phyloP scores from a whole-genome alignment of 2,113 vertebrate genomes.

The Stictonetta naevosa region DNA sequence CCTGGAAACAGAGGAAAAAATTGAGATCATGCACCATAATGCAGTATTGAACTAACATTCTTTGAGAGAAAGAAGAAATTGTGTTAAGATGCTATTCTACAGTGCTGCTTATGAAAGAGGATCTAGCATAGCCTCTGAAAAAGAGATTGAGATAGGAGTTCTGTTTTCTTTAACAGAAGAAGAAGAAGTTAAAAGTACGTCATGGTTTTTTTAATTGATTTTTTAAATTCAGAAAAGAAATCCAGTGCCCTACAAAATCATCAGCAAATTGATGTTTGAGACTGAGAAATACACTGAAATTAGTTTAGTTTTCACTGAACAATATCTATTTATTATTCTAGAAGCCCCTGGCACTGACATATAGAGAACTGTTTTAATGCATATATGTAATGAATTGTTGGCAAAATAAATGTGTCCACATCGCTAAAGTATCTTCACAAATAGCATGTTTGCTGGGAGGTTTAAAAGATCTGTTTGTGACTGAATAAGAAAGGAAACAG shows the following conservation, averaged over 20 bases:
- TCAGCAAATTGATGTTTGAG: background rate
- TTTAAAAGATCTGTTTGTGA: background rate
- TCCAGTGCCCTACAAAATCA: background rate
- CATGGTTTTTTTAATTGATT: background rate
- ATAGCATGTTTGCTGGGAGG: background rate
- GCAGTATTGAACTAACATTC: conserved; percentile 3
- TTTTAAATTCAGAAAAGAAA: conserved; percentile 26
- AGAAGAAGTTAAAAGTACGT: background rate
- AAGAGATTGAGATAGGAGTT: background rate
- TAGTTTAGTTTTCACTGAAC: background rate
- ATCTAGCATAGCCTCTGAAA: background rate
- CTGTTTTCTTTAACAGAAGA: background rate
- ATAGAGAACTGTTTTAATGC: background rate
- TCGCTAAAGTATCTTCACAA: background rate
- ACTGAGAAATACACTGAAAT: background rate
- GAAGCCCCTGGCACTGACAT: background rate
- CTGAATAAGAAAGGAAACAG: background rate
- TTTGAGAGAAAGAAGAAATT: conserved; percentile 21
- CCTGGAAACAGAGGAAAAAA: conserved; percentile 84
- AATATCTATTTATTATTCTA: background rate
- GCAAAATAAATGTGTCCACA: background rate
- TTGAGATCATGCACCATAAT: conserved; percentile 28
- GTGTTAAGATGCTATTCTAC: background rate
- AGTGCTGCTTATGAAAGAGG: background rate
- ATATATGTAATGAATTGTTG: background rate